Conservation (phyloP, 2,113 vertebrate species). For the Tachysurus vachellii region DNA sequence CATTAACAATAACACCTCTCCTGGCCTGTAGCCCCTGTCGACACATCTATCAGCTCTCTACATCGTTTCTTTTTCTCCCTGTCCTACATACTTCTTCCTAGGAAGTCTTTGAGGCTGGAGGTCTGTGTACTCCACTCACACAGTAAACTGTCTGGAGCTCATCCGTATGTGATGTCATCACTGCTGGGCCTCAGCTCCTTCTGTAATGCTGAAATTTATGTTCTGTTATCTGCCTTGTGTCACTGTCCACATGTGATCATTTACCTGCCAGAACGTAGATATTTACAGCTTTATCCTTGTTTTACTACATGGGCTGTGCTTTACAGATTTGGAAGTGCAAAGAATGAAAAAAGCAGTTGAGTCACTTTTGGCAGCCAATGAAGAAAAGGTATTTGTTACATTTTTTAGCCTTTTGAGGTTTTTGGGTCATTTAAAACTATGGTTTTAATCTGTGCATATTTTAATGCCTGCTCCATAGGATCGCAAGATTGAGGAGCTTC, state of each 20-base stretch:
- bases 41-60: slow-evolving; percentile 32
- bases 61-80: slow-evolving; percentile 19
- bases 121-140: slow-evolving; percentile 8
- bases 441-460: background rate
- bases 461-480: slow-evolving; percentile 72
- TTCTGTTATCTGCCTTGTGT: background rate
- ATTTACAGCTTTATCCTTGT: background rate
- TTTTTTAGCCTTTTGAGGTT: background rate
- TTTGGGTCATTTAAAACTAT: background rate
- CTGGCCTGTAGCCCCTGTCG: slow-evolving; percentile 40
- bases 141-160: slow-evolving; percentile 26
- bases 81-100: slow-evolving; percentile 31
- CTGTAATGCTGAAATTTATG: slow-evolving; percentile 16
- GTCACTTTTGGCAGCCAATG: slow-evolving; percentile 91
- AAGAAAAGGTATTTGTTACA: slow-evolving; percentile 69
- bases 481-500: slow-evolving; percentile 93
- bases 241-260: background rate
- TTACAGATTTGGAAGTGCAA: slow-evolving; percentile 91
- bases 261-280: background rate
- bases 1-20: slow-evolving; percentile 57
- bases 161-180: slow-evolving; percentile 22
- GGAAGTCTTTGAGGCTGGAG: slow-evolving; percentile 35
- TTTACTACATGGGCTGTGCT: slow-evolving; percentile 24
- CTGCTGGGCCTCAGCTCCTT: slow-evolving; percentile 13
- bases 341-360: slow-evolving; percentile 96